Conservation (phyloP, 2,888 invertebrate species). For the Sturmia bella region DNA sequence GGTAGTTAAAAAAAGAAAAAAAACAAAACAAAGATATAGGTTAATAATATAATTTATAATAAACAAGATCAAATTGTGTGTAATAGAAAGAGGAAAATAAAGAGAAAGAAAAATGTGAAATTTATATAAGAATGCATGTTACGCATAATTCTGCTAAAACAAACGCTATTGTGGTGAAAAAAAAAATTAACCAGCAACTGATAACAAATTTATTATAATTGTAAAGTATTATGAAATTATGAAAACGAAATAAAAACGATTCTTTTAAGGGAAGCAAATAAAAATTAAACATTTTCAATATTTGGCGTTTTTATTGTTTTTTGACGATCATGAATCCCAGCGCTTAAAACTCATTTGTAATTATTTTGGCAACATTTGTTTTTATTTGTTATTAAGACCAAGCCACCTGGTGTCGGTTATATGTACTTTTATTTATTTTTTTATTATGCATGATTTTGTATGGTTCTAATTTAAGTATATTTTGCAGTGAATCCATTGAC, state of each 20-base stretch:
- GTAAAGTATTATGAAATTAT: slow-evolving; percentile 57
- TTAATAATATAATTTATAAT: slow-evolving; percentile 23
- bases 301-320: slow-evolving; percentile 64
- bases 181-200: slow-evolving; percentile 24
- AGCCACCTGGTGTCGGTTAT: slow-evolving; percentile 36
- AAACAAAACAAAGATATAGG: slow-evolving; percentile 11
- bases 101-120: slow-evolving; percentile 12
- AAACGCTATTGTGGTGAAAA: slow-evolving; percentile 13
- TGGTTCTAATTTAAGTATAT: too few species aligned
- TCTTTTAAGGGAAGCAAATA: slow-evolving; percentile 64
- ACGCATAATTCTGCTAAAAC: slow-evolving; percentile 58
- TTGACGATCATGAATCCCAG: background rate
- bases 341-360: background rate
- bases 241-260: slow-evolving; percentile 53
- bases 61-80: slow-evolving; percentile 42
- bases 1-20: slow-evolving; percentile 30
- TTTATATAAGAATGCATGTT: slow-evolving; percentile 55
- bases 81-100: slow-evolving; percentile 8
- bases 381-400: background rate
- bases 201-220: slow-evolving; percentile 48
- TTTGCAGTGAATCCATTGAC: too few species aligned
- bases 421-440: background rate
- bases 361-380: background rate
- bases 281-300: slow-evolving; percentile 54
- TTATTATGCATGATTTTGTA: slow-evolving; percentile 39